Evolutionary conservation across 2,888 invertebrate genomes (phyloP), one percentile per base, ranked within the genome.

Genomic region (Diplolepis rosae): DNA sequence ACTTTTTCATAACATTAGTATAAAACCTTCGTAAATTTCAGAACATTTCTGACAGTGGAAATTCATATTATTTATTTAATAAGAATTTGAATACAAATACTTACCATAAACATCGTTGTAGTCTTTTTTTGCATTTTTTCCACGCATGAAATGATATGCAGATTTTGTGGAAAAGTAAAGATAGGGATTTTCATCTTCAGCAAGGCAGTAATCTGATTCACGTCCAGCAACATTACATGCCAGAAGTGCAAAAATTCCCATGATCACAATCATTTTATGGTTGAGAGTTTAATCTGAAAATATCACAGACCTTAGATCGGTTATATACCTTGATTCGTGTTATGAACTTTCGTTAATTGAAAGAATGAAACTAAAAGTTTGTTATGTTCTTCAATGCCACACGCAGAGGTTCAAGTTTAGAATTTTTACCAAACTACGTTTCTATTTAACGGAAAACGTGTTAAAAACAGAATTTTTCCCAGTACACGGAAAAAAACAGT

Each of bases 91-190:
- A n/a, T n/a, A n/a, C n/a, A n/a, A n/a, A n/a, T n/a, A n/a, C n/a
- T n/a, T n/a, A n/a, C n/a, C n/a, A n/a, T n/a, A n/a, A n/a, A n/a
- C n/a, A n/a, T n/a, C n/a, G n/a, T n/a, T n/a, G n/a, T n/a, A n/a
- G n/a, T n/a, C n/a, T n/a, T n/a, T n/a, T n/a, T n/a, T n/a, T n/a
- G n/a, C n/a, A n/a, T n/a, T n/a, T n/a, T 92, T 91, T 51, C 92
- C 91, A 74, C 91, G 92, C 15, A 92, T 92, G 79, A 94, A 92
- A 80, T 93, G 92, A 84, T 96, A 96, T 0, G 95, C 92, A 0
- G 95, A 95, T 89, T 94, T 95, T 4, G 94, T 92, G 9, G 91
- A 93, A 84, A 94, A 94, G 67, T 92, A 90, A 15, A 93, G 85
- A 82, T 94, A 94, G 0, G 94, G 94, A 70, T 93, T 90, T 24